A percentile compares a stretch with the other conserved stretches of the same genome.
Conservation (phyloP, 2,113 vertebrate genomes). For the Drymodes brunneopygia region DNA sequence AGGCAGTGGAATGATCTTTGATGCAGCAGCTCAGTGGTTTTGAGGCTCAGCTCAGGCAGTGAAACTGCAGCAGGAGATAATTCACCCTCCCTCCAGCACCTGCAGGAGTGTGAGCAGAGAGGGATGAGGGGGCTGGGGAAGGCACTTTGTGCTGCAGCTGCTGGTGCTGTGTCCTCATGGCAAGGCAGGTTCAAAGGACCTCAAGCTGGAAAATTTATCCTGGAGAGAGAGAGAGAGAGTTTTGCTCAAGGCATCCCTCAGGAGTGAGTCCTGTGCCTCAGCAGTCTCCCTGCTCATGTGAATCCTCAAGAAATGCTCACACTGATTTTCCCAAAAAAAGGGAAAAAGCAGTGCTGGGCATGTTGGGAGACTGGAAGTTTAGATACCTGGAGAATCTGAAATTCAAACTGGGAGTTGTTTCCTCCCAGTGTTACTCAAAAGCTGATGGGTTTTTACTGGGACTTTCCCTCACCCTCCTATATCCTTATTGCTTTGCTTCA, state of each 20-base stretch:
- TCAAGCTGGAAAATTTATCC: not conserved
- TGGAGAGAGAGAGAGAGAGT: not conserved
- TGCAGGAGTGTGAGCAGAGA: accelerated
- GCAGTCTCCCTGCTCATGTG: not conserved
- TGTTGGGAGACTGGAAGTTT: not conserved
- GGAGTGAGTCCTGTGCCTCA: not conserved
- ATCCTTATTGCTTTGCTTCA: not conserved
- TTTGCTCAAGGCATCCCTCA: not conserved
- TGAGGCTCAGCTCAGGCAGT: not conserved
- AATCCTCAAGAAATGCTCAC: not conserved
- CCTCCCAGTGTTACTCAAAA: not conserved
- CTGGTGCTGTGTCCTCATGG: not conserved
- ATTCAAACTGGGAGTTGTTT: not conserved
- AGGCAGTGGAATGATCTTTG: not conserved
- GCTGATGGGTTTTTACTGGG: not conserved
- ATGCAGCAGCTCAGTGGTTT: not conserved
- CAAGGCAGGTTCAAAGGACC: not conserved
- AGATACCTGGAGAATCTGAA: not conserved
- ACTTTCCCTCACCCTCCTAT: not conserved
- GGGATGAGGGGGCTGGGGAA: not conserved
- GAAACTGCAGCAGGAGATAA: not conserved
- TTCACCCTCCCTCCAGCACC: not conserved
- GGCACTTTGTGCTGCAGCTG: not conserved
- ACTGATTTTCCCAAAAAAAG: not conserved
- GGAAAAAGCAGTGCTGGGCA: not conserved